phyloP scores from a whole-genome alignment of 2,113 vertebrate species.

The Pontoporia blainvillei region DNA sequence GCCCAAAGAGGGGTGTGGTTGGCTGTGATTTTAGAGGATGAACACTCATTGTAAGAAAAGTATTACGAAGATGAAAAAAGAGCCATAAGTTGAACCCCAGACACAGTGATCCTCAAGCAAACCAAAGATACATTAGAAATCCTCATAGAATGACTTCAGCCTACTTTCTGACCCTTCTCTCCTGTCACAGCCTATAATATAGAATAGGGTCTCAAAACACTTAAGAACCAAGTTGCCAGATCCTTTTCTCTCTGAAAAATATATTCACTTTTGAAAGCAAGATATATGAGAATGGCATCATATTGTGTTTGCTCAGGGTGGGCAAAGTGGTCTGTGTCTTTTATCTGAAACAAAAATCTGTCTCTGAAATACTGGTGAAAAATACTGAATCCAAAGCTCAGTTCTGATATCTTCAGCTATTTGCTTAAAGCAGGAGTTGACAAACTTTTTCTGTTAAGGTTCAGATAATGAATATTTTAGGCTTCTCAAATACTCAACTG shows the following conservation, averaged over 20 bases:
- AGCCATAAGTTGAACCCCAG: not conserved
- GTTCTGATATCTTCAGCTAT: not conserved
- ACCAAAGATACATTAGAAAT: not conserved
- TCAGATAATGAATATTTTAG: not conserved
- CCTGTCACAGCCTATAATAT: too few species aligned
- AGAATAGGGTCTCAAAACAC: not conserved
- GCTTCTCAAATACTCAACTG: not conserved
- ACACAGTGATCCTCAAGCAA: not conserved
- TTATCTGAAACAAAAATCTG: not conserved
- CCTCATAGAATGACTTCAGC: fast-evolving
- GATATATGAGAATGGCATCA: not conserved
- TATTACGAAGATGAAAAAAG: not conserved
- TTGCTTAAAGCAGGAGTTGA: not conserved
- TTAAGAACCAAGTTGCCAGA: not conserved
- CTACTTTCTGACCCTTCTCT: not conserved
- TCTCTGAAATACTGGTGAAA: not conserved
- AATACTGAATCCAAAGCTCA: not conserved
- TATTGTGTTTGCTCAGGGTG: not conserved
- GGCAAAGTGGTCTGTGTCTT: not conserved
- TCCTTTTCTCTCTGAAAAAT: not conserved
- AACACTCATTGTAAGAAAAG: not conserved
- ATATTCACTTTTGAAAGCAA: not conserved
- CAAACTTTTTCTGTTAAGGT: not conserved
- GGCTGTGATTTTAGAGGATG: not conserved
- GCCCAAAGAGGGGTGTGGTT: not conserved